phyloP scores from a whole-genome alignment of 2,113 vertebrate species.

The Ammodytes dubius region DNA sequence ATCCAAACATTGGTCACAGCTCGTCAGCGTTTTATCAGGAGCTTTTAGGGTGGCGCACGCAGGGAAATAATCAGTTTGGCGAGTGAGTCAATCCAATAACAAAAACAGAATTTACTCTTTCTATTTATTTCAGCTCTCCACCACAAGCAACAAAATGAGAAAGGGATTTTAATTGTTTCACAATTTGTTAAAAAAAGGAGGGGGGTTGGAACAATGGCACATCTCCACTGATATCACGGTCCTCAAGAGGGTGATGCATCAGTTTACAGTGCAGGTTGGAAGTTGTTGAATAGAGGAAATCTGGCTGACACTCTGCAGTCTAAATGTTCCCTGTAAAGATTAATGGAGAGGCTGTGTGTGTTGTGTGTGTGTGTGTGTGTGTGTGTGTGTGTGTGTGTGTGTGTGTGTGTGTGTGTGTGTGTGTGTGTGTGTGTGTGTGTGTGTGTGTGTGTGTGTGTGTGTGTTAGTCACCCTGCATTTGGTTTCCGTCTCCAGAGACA shows the following conservation, averaged over 20 bases:
- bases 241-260: constrained; percentile 53
- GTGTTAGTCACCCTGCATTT: not conserved
- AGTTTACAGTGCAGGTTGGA: constrained; percentile 42
- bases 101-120: constrained; percentile 70
- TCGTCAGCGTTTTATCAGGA: constrained; percentile 60
- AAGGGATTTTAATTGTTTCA: constrained; percentile 68
- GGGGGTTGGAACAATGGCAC: constrained; percentile 41
- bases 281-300: constrained; percentile 56
- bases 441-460: not conserved
- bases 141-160: constrained; percentile 48
- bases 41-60: constrained; percentile 51
- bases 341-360: constrained; percentile 24
- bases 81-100: constrained; percentile 73
- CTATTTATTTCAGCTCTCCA: constrained; percentile 54
- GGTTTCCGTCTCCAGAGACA: constrained; percentile 23
- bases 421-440: constrained; percentile 23
- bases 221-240: constrained; percentile 54
- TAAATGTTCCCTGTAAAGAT: constrained; percentile 50
- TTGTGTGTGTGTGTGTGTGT: constrained; percentile 9
- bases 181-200: constrained; percentile 28
- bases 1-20: constrained; percentile 59
- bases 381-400: constrained; percentile 11
- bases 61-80: constrained; percentile 74
- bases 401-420: constrained; percentile 8
- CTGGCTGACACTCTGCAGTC: constrained; percentile 48